Conservation (phyloP, 2,797 vertebrate genomes). For the Sebastes hubbsi region DNA sequence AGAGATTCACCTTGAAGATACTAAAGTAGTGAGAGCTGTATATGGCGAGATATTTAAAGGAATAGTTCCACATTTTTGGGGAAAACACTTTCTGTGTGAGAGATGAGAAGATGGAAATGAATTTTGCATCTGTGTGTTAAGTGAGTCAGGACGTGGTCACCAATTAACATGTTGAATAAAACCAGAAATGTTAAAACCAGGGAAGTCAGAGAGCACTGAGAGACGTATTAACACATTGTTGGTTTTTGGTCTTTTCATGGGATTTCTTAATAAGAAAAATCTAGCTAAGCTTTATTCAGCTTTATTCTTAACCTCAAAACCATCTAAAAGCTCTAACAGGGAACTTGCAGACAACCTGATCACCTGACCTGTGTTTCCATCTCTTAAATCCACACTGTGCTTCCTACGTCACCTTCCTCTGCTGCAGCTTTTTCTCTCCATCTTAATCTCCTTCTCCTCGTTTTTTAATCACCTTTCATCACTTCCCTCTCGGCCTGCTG, state of each 20-base stretch:
- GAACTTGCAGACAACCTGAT: constrained; percentile 41
- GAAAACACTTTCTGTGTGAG: not conserved
- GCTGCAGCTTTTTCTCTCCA: constrained; percentile 11
- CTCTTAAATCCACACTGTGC: not conserved
- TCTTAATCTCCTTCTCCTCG: constrained; percentile 39
- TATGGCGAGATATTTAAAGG: not conserved
- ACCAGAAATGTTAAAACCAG: not conserved
- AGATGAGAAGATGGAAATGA: not conserved
- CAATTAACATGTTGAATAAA: not conserved
- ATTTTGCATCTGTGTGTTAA: not conserved
- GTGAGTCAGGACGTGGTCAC: not conserved
- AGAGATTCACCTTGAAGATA: not conserved
- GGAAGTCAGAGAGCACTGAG: not conserved
- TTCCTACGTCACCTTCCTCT: not conserved
- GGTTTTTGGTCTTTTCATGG: not conserved
- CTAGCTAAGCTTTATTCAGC: not conserved
- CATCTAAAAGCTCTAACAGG: not conserved
- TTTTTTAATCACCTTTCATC: constrained; percentile 9
- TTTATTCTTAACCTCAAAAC: not conserved
- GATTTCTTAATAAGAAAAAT: not conserved
- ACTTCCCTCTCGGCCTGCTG: constrained; percentile 14
- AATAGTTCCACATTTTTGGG: not conserved
- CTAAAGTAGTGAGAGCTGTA: not conserved
- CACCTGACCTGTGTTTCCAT: not conserved
- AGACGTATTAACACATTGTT: not conserved